phyloP scores from a whole-genome alignment of 2,797 vertebrate species.

The Petrocephalus sullivani region DNA sequence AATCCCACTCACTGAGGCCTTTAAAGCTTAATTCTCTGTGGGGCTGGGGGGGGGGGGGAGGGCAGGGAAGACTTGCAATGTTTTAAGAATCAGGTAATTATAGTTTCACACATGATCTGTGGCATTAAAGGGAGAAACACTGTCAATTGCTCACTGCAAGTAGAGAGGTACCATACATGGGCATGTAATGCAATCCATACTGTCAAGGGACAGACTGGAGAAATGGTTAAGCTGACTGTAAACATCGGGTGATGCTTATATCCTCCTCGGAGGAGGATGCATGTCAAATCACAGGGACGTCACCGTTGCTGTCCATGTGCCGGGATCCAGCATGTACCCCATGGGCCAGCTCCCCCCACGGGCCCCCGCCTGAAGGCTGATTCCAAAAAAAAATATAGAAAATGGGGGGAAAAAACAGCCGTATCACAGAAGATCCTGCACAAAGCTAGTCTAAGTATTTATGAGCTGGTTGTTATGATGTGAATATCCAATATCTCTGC shows the following conservation, averaged over 20 bases:
- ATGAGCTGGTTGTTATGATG: neutral
- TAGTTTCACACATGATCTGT: neutral
- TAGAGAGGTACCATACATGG: neutral
- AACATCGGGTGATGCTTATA: neutral
- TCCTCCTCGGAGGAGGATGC: neutral
- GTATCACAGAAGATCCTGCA: neutral
- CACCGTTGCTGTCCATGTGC: neutral
- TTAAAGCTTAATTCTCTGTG: neutral
- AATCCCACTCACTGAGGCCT: neutral
- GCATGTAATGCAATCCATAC: neutral
- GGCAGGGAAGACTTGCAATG: neutral
- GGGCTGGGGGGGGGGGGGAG: neutral
- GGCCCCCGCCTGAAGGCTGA: neutral
- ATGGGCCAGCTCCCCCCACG: neutral
- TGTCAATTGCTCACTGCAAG: neutral
- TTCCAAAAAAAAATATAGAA: neutral
- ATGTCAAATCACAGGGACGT: neutral
- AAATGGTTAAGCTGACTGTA: neutral
- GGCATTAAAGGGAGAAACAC: neutral
- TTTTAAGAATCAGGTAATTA: neutral
- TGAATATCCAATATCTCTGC: constrained; percentile 2
- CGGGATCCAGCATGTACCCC: neutral
- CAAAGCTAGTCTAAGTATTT: neutral
- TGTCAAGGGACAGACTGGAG: neutral
- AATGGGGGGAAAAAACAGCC: neutral